Conservation (phyloP, 30 jellyfish, hydroid and myxozoan species). For the Pelagia noctiluca region DNA sequence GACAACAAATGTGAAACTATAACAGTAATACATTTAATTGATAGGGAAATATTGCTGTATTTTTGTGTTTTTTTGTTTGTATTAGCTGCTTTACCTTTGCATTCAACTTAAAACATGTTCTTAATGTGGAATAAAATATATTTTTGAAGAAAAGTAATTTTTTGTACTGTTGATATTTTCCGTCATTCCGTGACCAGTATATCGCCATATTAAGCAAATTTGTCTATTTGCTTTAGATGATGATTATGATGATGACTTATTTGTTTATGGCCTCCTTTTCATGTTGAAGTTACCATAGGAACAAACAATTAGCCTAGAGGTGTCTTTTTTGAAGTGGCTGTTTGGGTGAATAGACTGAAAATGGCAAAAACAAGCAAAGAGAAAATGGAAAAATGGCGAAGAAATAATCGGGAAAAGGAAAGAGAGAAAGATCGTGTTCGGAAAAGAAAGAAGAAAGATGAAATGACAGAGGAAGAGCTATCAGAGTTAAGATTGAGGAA, state of each 20-base stretch:
- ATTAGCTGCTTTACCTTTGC: too few species aligned
- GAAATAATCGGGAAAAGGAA: not conserved
- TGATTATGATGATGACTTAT: not conserved
- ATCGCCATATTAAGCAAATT: not conserved
- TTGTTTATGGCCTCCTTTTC: conserved; percentile 3
- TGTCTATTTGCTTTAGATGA: too few species aligned
- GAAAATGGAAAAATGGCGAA: conserved; percentile 41
- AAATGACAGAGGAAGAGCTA: conserved; percentile 52
- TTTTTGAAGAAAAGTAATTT: too few species aligned
- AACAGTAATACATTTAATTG: too few species aligned
- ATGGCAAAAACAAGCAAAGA: conserved; percentile 44
- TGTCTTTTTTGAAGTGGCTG: not conserved
- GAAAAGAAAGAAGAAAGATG: conserved; percentile 38
- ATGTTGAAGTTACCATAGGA: conserved; percentile 16
- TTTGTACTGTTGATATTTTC: too few species aligned
- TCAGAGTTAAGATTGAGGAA: conserved; percentile 28
- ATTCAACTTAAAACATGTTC: too few species aligned
- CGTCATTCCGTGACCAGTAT: too few species aligned
- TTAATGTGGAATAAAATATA: too few species aligned
- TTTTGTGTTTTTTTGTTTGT: too few species aligned
- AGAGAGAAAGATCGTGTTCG: conserved; percentile 23
- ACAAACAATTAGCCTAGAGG: conserved; percentile 4
- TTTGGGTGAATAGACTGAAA: conserved; percentile 1
- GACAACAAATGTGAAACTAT: too few species aligned
- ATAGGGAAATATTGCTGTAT: too few species aligned